Conservation (phyloP, 2,797 vertebrate genomes). For the Brachyrhaphis roseni region DNA sequence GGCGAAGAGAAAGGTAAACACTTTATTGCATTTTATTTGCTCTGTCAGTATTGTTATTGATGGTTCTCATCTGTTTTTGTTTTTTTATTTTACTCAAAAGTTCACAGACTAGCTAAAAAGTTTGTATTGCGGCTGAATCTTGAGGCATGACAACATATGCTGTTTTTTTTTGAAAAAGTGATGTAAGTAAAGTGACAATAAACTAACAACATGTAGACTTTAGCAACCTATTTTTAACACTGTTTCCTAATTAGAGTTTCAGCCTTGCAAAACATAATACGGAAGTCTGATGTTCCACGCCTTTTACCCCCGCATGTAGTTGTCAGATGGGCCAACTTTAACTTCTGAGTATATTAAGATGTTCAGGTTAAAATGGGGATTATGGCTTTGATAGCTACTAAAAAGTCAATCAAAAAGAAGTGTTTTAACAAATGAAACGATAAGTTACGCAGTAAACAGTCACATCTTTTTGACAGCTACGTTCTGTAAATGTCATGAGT, state of each 20-base stretch:
- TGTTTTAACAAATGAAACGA: neutral
- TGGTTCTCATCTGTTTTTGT: neutral
- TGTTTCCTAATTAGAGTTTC: neutral
- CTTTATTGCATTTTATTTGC: neutral
- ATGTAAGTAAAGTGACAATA: neutral
- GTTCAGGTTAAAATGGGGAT: neutral
- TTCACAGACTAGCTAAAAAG: conserved; percentile 62
- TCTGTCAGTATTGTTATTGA: neutral
- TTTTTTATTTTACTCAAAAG: conserved; percentile 37
- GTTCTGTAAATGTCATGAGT: neutral
- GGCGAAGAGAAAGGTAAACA: conserved; percentile 76
- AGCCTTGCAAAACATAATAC: neutral
- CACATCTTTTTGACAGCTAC: conserved; percentile 31
- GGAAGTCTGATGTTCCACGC: conserved; percentile 28
- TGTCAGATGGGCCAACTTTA: neutral
- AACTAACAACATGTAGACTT: neutral
- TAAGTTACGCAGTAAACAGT: neutral
- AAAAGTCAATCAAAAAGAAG: neutral
- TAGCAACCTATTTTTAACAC: fast-evolving
- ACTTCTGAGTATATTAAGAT: conserved; percentile 2
- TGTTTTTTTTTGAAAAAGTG: conserved; percentile 12
- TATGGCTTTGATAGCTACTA: neutral
- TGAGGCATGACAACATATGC: conserved; percentile 49
- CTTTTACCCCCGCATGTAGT: neutral
- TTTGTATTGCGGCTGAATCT: conserved; percentile 17